Evolutionary conservation across 2,888 invertebrate species (phyloP), one percentile per base, ranked within the genome.

Genomic region (Ophioninae sp.): DNA sequence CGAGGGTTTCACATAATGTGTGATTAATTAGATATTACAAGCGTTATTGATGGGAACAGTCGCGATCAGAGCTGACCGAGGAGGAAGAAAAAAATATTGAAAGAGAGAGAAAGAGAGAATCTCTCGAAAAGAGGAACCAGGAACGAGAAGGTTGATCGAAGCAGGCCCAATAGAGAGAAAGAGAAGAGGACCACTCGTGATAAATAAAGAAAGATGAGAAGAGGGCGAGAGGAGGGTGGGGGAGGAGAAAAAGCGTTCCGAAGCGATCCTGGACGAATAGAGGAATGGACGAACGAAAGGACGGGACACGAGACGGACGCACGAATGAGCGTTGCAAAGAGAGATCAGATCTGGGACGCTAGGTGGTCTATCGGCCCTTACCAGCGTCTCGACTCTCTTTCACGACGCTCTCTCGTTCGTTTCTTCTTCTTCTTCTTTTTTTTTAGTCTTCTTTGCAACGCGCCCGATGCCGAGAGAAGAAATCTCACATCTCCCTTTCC

Each of bases 21-120:
- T 92, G 92, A 92, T 92, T 92, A 92, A 92, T 92, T 92, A 91
- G 91, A 92, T 91, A 92, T 92, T 91, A 90, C 90, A 88, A 89
- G 89, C 87, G 87, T 92, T 92, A 92, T 92, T 92, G 92, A 92
- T 92, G 92, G 91, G 89, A 90, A 91, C 88, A 88, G 85, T 80
- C 78, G 68, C 67, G 75, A 59, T 75, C 82, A 88, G 72, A 83
- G 84, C 83, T 65, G 84, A 37, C 74, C 56, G 37, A 70, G 82
- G 30, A 30, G 30, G 30, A 30, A 30, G n/a, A n/a, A 30, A 30
- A 3, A 30, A 30, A 30, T 30, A 30, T 1, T 30, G 30, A 30
- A 73, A 74, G 70, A 72, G 61, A 74, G 62, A 70, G 50, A 20
- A 21, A 62, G 64, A 23, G 73, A 37, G 50, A 13, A n/a, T 50